phyloP scores from a whole-genome alignment of 1,140 invertebrate species.

The Papilio glaucus region DNA sequence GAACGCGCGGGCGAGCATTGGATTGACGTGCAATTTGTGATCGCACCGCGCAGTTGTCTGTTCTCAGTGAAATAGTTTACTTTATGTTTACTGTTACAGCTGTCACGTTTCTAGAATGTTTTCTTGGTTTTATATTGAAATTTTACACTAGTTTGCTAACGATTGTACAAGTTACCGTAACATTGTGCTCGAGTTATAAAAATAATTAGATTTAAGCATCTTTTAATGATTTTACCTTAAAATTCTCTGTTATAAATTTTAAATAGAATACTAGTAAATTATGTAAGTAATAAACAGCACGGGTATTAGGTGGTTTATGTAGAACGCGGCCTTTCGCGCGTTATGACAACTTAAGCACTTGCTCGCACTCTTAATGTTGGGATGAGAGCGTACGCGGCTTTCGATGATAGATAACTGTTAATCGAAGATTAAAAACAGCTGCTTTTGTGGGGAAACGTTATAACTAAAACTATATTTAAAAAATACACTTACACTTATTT shows the following conservation, averaged over 20 bases:
- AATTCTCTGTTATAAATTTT: background rate
- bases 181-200: no score
- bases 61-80: conserved; percentile 14
- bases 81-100: conserved; percentile 7
- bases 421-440: conserved; percentile 55
- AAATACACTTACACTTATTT: no score
- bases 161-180: no score
- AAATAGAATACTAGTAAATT: background rate
- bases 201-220: no score
- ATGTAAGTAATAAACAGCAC: conserved; percentile 39
- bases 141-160: no score
- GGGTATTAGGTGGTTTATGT: conserved; percentile 70
- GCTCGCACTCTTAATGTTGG: conserved; percentile 64
- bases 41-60: conserved; percentile 41
- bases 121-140: no score
- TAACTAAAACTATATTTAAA: no score
- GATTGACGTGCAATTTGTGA: conserved; percentile 71
- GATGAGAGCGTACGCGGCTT: conserved; percentile 44
- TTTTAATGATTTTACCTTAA: no score
- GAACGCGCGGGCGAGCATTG: conserved; percentile 62
- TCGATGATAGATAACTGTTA: conserved; percentile 57
- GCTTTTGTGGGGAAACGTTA: no score
- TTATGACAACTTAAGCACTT: conserved; percentile 75
- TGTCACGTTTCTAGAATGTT: background rate
- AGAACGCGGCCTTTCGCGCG: conserved; percentile 55